Percentiles rank a stretch among this genome's conserved stretches.
phyloP scores from a whole-genome alignment of 2,113 vertebrate genomes.

The Prietella phreatophila region DNA sequence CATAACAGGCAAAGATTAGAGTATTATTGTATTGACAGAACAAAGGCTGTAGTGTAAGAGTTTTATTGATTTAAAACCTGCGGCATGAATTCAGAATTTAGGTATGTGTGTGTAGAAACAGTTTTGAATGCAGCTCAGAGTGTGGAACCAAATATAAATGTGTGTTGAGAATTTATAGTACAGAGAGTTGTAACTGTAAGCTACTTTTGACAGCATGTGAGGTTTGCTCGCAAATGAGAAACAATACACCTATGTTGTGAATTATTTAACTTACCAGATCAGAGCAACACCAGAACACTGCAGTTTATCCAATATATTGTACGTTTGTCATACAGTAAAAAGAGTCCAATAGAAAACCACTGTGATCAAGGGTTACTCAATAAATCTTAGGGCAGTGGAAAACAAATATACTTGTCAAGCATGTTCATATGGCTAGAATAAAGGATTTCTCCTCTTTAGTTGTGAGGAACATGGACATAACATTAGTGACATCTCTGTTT shows the following conservation, averaged over 20 bases:
- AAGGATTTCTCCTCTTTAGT: not conserved
- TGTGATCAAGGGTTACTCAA: not conserved
- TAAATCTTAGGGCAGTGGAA: not conserved
- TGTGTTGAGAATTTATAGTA: not conserved
- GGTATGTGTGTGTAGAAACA: not conserved
- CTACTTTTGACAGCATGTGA: no score
- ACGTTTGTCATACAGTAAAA: not conserved
- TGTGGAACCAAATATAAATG: not conserved
- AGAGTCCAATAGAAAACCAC: not conserved
- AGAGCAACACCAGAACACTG: not conserved
- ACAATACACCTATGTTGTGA: not conserved
- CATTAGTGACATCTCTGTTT: not conserved
- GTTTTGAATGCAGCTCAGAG: not conserved
- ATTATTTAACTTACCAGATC: not conserved
- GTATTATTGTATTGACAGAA: not conserved
- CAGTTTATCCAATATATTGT: not conserved
- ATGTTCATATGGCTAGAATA: not conserved
- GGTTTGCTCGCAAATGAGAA: not conserved
- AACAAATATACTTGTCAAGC: not conserved
- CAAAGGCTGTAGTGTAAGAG: not conserved
- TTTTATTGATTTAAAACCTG: not conserved
- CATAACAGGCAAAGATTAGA: not conserved
- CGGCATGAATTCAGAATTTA: no score
- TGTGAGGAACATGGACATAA: not conserved
- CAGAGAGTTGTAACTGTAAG: not conserved